phyloP scores from a whole-genome alignment of 2,888 invertebrate genomes.

The Cloeon dipterum region DNA sequence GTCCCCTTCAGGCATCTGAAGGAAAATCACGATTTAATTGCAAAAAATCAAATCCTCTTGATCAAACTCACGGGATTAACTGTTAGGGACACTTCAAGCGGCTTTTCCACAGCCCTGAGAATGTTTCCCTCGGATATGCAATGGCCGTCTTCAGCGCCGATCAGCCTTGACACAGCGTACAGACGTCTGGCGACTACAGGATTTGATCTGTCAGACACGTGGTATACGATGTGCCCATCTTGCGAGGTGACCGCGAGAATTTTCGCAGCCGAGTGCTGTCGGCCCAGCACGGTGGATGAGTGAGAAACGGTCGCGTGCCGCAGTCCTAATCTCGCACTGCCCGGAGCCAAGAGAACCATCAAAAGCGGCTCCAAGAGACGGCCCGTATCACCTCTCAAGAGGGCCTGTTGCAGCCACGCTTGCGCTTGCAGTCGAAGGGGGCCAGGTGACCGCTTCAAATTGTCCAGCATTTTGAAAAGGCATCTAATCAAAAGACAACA shows the following conservation, averaged over 20 bases:
- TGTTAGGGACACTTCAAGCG: slow-evolving; percentile 35
- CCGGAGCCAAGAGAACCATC: slow-evolving; percentile 48
- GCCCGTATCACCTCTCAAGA: slow-evolving; percentile 52
- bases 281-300: slow-evolving; percentile 6
- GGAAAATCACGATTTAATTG: background rate
- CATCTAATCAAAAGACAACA: too few species aligned
- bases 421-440: slow-evolving; percentile 38
- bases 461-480: slow-evolving; percentile 46
- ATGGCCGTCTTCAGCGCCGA: slow-evolving; percentile 19
- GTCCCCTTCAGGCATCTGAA: slow-evolving; percentile 11
- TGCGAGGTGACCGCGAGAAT: slow-evolving; percentile 65
- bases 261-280: slow-evolving; percentile 20
- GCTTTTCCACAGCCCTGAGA: slow-evolving; percentile 22
- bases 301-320: slow-evolving; percentile 38
- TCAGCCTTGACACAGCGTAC: slow-evolving; percentile 27
- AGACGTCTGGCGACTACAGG: slow-evolving; percentile 23
- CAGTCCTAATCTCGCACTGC: slow-evolving; percentile 61
- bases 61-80: slow-evolving; percentile 30
- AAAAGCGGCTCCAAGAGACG: slow-evolving; percentile 56
- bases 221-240: slow-evolving; percentile 51
- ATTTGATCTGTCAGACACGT: slow-evolving; percentile 21
- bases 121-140: slow-evolving; percentile 21
- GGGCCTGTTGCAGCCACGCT: slow-evolving; percentile 48
- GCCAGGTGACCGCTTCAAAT: slow-evolving; percentile 31
- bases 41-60: background rate